Evolutionary conservation across 2,888 invertebrate species (phyloP).

Genomic region (Euspilapteryx auroguttella): DNA sequence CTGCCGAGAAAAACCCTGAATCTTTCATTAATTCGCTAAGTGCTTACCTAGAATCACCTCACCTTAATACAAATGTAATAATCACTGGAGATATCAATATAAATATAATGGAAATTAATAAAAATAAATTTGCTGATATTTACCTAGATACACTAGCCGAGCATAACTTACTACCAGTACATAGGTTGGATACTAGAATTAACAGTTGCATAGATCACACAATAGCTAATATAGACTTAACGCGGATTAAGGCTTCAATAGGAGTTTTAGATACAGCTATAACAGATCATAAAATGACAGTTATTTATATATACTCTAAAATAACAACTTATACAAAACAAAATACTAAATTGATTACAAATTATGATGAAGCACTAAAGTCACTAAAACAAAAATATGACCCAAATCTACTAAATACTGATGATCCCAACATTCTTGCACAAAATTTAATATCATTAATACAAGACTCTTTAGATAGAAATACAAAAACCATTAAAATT

Average conservation of each 20-base stretch:
- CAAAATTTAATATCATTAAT: not conserved
- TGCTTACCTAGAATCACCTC: not conserved
- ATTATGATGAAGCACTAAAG: not conserved
- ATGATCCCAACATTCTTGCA: not conserved
- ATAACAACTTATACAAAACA: no score
- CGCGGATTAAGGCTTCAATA: not conserved
- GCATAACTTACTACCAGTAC: not conserved
- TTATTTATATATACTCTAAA: not conserved
- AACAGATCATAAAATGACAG: not conserved
- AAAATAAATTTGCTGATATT: not conserved
- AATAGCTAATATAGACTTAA: not conserved
- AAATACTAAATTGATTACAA: not conserved
- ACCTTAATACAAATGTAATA: not conserved
- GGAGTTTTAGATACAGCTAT: not conserved
- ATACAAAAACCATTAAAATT: no score
- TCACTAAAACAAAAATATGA: not conserved
- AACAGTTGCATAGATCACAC: no score
- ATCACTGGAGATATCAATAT: not conserved
- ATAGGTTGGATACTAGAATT: slow-evolving; percentile 1
- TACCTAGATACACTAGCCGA: not conserved
- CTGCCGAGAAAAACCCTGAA: not conserved
- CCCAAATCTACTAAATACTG: no score
- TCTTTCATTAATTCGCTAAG: not conserved
- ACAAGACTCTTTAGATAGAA: not conserved
- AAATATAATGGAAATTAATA: not conserved